Evolutionary conservation across 1,140 invertebrate genomes (phyloP).

Genomic region (Drosophila orena): DNA sequence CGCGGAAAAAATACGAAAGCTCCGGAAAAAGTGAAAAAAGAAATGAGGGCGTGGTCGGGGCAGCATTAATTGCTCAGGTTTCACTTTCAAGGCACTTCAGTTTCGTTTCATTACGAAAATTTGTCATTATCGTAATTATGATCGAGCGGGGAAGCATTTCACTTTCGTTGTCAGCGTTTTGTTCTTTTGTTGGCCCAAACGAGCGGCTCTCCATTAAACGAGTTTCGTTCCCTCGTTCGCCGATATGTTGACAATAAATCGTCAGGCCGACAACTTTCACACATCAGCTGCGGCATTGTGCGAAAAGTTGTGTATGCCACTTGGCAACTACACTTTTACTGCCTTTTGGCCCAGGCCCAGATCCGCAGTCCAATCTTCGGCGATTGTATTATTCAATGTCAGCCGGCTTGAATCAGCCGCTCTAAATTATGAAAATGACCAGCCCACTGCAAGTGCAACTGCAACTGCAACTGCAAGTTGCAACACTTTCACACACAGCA

Average conservation of each 20-base stretch:
- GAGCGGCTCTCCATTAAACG: slow-evolving; percentile 56
- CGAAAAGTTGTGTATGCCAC: slow-evolving; percentile 52
- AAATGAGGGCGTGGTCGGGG: slow-evolving; percentile 33
- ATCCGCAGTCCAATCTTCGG: slow-evolving; percentile 13
- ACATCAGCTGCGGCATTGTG: slow-evolving; percentile 59
- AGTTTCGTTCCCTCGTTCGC: slow-evolving; percentile 53
- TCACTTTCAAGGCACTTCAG: slow-evolving; percentile 80
- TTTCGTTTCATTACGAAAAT: slow-evolving; percentile 69
- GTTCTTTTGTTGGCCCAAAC: slow-evolving; percentile 76
- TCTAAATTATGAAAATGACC: slow-evolving; percentile 45
- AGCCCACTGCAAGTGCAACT: slow-evolving; percentile 25
- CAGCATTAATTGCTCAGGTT: slow-evolving; percentile 76
- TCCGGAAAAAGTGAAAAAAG: slow-evolving; percentile 15
- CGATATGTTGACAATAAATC: slow-evolving; percentile 79
- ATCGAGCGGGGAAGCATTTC: slow-evolving; percentile 67
- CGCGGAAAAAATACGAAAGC: slow-evolving; percentile 36
- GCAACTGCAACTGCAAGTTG: too few relatives aligned
- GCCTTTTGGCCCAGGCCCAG: slow-evolving; percentile 49
- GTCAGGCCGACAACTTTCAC: slow-evolving; percentile 79
- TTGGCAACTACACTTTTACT: slow-evolving; percentile 57
- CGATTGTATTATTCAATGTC: slow-evolving; percentile 77
- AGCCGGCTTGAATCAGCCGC: slow-evolving; percentile 35
- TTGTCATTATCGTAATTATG: slow-evolving; percentile 75
- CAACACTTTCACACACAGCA: slow-evolving; percentile 76
- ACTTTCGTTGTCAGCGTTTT: slow-evolving; percentile 70